Evolutionary conservation across 2,113 vertebrate genomes (phyloP).

Genomic region (Podarcis muralis): DNA sequence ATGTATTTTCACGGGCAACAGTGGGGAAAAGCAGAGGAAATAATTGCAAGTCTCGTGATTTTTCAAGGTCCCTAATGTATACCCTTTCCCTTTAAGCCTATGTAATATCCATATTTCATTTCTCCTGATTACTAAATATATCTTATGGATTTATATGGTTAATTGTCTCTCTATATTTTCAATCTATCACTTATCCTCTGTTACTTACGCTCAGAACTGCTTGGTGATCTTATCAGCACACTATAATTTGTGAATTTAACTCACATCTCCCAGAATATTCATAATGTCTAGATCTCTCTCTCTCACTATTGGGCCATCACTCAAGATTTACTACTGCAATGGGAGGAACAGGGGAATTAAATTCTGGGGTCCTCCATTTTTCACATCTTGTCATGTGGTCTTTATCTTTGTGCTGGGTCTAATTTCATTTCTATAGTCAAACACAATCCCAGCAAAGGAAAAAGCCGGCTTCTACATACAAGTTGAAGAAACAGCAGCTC

Average conservation of each 20-base stretch:
- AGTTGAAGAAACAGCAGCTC: background rate
- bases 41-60: background rate
- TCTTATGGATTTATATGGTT: background rate
- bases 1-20: background rate
- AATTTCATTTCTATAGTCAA: background rate
- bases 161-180: background rate
- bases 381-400: background rate
- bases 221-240: background rate
- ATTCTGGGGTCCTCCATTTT: background rate
- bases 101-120: background rate
- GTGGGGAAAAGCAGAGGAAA: background rate
- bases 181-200: background rate
- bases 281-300: background rate
- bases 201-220: background rate
- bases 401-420: background rate
- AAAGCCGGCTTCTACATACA: background rate
- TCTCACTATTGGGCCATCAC: background rate
- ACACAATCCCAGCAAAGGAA: background rate
- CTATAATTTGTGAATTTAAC: background rate
- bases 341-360: background rate
- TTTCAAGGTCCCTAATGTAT: background rate
- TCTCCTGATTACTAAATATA: background rate
- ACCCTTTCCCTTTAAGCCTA: background rate
- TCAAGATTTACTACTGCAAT: background rate
- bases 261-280: background rate